Conservation (phyloP, 2,797 vertebrate genomes). For the Pangasius krempfi region DNA sequence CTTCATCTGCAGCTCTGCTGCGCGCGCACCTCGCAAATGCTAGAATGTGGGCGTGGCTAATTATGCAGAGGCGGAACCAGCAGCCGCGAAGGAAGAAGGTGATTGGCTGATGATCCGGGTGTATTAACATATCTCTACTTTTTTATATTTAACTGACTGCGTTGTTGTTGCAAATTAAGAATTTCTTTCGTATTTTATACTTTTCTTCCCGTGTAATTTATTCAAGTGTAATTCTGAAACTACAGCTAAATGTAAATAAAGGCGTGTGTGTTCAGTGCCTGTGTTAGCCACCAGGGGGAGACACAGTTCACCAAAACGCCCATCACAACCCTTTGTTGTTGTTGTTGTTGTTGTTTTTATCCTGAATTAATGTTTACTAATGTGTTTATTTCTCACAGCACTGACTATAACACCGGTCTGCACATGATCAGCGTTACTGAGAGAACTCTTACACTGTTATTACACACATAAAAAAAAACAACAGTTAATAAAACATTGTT, state of each 20-base stretch:
- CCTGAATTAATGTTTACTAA: too few relatives aligned
- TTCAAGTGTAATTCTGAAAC: too few relatives aligned
- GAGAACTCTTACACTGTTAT: background rate
- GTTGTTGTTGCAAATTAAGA: background rate
- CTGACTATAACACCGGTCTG: background rate
- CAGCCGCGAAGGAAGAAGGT: background rate
- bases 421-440: too few relatives aligned
- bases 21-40: background rate
- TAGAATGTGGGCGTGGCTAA: background rate
- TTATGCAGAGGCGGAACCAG: background rate
- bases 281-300: background rate
- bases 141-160: background rate
- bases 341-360: too few relatives aligned
- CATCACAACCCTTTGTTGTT: too few relatives aligned
- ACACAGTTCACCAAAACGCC: background rate
- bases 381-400: too few relatives aligned
- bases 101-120: background rate
- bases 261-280: background rate
- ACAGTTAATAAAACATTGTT: background rate
- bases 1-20: accelerated
- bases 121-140: background rate
- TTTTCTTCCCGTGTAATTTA: background rate
- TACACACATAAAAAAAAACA: background rate
- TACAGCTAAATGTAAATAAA: background rate
- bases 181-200: background rate